A percentile compares a stretch with the other conserved stretches of the same genome.
Conservation (phyloP, 1,140 invertebrate genomes). For the Penaeus vannamei region DNA sequence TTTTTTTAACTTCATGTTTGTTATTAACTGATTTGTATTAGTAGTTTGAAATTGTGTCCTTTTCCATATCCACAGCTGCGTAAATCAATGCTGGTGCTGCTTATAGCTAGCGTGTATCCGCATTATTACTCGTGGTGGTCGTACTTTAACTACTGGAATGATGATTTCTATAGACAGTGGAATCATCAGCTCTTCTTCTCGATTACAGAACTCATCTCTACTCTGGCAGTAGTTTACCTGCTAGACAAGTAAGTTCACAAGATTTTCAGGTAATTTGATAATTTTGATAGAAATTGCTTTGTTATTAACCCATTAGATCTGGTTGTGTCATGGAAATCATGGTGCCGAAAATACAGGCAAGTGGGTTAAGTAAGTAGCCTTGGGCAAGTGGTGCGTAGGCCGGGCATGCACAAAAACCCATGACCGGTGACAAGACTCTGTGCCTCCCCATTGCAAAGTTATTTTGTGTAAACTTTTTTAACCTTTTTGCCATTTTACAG, state of each 20-base stretch:
- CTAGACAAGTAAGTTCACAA: constrained; percentile 76
- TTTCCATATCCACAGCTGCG: constrained; percentile 72
- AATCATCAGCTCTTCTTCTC: constrained; percentile 85
- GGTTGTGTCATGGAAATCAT: too few relatives aligned
- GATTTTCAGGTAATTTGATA: too few relatives aligned
- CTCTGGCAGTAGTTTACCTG: constrained; percentile 74
- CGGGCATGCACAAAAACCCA: too few relatives aligned
- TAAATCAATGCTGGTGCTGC: constrained; percentile 81
- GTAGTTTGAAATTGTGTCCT: neutral
- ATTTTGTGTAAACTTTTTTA: too few relatives aligned
- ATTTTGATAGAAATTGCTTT: too few relatives aligned
- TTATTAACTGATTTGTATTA: neutral
- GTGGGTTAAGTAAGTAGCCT: too few relatives aligned
- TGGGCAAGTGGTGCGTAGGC: too few relatives aligned
- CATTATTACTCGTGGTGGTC: constrained; percentile 90
- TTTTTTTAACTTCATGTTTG: neutral
- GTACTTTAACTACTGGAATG: constrained; percentile 88
- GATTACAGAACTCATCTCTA: constrained; percentile 81
- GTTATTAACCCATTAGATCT: too few relatives aligned
- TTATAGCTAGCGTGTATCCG: constrained; percentile 81
- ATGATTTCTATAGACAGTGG: constrained; percentile 85
- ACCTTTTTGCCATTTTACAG: too few relatives aligned
- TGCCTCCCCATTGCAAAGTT: too few relatives aligned
- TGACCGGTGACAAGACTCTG: too few relatives aligned
- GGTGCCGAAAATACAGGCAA: too few relatives aligned